These are phyloP conservation scores for Enteromius trimaculatus DNA, from an alignment of 2,797 vertebrate genomes.

Conservation along the genomic window DNA sequence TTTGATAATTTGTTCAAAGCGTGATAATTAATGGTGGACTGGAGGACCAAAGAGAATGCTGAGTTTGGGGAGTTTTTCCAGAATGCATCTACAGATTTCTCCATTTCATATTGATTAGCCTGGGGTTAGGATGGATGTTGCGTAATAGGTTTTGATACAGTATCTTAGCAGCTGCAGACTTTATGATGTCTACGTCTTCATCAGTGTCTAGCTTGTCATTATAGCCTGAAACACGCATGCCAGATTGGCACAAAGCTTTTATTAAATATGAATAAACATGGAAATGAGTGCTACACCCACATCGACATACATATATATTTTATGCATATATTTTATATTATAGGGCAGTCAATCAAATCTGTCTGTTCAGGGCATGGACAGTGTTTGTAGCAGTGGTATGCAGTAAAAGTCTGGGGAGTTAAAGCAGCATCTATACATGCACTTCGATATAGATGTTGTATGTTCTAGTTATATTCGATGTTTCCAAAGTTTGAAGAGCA, in stretches of 20 bases:
- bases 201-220: neutral
- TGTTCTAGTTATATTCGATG: neutral
- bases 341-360: neutral
- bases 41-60: conserved; percentile 38
- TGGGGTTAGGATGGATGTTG: conserved; percentile 24
- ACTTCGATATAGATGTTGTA: neutral
- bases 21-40: conserved; percentile 40
- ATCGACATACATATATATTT: neutral
- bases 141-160: conserved; percentile 27
- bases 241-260: neutral
- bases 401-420: neutral
- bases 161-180: neutral
- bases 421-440: neutral
- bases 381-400: neutral
- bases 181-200: conserved; percentile 2
- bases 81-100: conserved; percentile 32
- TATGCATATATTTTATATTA: neutral
- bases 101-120: conserved; percentile 51
- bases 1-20: conserved; percentile 56
- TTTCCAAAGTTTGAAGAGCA: neutral
- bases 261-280: conserved; percentile 12
- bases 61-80: conserved; percentile 28
- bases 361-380: neutral
- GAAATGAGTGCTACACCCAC: neutral
- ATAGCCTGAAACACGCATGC: neutral